Conservation (phyloP, 2,888 invertebrate genomes). For the Euproctis similis region DNA sequence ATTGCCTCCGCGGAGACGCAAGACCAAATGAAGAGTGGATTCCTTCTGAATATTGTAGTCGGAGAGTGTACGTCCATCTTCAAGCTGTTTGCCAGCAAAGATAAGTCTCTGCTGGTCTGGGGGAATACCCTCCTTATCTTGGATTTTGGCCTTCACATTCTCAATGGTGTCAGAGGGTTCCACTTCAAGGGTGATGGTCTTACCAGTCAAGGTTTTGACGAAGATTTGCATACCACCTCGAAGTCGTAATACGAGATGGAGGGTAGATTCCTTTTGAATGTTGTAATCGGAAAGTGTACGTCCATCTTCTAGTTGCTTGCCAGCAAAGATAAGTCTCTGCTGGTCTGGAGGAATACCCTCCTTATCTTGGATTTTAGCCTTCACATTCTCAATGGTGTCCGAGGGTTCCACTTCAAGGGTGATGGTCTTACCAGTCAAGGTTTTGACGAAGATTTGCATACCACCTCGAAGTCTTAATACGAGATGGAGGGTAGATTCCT, state of each 20-base stretch:
- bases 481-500: conserved; percentile 52
- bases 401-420: conserved; percentile 47
- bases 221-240: conserved; percentile 50
- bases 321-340: conserved; percentile 48
- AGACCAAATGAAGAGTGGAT: conserved; percentile 39
- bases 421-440: conserved; percentile 49
- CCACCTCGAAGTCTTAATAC: conserved; percentile 53
- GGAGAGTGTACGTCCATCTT: too few relatives aligned
- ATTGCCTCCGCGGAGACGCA: conserved; percentile 47
- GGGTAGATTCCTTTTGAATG: conserved; percentile 50
- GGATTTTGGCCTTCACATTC: too few relatives aligned
- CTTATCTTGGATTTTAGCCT: conserved; percentile 54
- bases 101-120: too few relatives aligned
- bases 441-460: conserved; percentile 54
- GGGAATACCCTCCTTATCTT: too few relatives aligned
- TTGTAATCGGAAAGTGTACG: conserved; percentile 51
- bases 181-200: too few relatives aligned
- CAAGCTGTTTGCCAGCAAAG: too few relatives aligned
- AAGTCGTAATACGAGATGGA: conserved; percentile 44
- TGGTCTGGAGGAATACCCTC: conserved; percentile 55
- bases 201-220: too few relatives aligned
- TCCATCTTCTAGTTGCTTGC: conserved; percentile 49
- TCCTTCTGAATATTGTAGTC: too few relatives aligned
- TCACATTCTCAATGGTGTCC: conserved; percentile 51
- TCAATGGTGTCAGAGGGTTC: too few relatives aligned